Percentiles rank a stretch among this genome's conserved stretches.
phyloP scores from a whole-genome alignment of 1,140 invertebrate genomes.

The Onthophagus taurus region DNA sequence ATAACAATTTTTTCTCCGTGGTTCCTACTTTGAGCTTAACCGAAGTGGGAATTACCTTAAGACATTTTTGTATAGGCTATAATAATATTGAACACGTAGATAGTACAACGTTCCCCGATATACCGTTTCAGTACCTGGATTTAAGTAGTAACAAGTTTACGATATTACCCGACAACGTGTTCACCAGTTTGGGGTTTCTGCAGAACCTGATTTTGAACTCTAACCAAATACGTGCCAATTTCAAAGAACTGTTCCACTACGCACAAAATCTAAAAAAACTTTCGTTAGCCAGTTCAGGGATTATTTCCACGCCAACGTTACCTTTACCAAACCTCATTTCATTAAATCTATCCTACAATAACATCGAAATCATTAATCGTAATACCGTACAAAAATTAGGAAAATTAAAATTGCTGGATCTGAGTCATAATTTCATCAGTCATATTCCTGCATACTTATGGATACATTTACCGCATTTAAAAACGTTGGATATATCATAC shows the following conservation, averaged over 20 bases:
- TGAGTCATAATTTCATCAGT: constrained; percentile 57
- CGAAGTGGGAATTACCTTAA: constrained; percentile 63
- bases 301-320: constrained; percentile 60
- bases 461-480: constrained; percentile 30
- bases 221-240: constrained; percentile 75
- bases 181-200: constrained; percentile 68
- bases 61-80: constrained; percentile 65
- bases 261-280: constrained; percentile 68
- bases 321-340: constrained; percentile 60
- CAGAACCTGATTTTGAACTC: constrained; percentile 69
- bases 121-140: constrained; percentile 67
- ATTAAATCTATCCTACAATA: constrained; percentile 67
- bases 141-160: constrained; percentile 72
- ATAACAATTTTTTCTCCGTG: constrained; percentile 66
- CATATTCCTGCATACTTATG: constrained; percentile 53
- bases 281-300: constrained; percentile 61
- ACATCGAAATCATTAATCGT: constrained; percentile 51
- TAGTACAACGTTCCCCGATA: constrained; percentile 75
- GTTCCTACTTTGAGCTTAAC: constrained; percentile 61
- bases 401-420: constrained; percentile 51
- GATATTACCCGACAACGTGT: constrained; percentile 80
- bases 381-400: constrained; percentile 52
- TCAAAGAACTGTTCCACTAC: constrained; percentile 83
- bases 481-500: constrained; percentile 33
- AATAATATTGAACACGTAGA: constrained; percentile 82